Evolutionary conservation across 2,888 invertebrate genomes (phyloP), one percentile per base, ranked within the genome.

Genomic region (Leptopilina myrica): DNA sequence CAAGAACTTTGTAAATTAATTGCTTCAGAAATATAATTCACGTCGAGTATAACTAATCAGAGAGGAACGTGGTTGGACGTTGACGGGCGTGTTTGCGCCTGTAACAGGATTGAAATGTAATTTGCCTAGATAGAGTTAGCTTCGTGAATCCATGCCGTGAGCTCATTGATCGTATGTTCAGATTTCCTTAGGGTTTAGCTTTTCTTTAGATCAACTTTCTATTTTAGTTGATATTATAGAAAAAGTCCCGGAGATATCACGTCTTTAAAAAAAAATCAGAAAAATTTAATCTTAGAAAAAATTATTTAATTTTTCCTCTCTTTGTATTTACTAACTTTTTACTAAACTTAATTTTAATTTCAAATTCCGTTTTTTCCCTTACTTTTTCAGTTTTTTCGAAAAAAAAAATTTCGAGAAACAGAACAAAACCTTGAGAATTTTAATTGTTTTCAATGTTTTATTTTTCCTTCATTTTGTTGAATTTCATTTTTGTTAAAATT

Each of bases 31-130:
- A 86, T 86, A 87, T 86, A 86, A 87, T 86, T 83, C 85, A 79
- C 84, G 84, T 84, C 80, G 82, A 84, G 84, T 84, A 83, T 86
- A 85, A 86, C 87, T 87, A 87, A 87, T 87, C 86, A 86, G 84
- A 83, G 81, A 82, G 86, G 86, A 87, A 86, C 84, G 86, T 84
- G 84, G 86, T 87, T 82, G 86, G 87, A 87, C 87, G 85, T 87
- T 87, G 87, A 87, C 86, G 86, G 85, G 85, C 86, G 84, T 87
- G 87, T 86, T 87, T 87, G 86, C 86, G 86, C 85, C 87, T 87
- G 85, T 85, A 86, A 85, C 79, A 83, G 87, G 87, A 88, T 87
- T 85, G 85, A 88, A 88, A 87, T 87, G 87, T 86, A 88, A 88
- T 88, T 87, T 87, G 85, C 87, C 79, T 80, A 82, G 84, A 87